Evolutionary conservation across 2,888 invertebrate genomes (phyloP).

Genomic region (Hoplodrina blanda): DNA sequence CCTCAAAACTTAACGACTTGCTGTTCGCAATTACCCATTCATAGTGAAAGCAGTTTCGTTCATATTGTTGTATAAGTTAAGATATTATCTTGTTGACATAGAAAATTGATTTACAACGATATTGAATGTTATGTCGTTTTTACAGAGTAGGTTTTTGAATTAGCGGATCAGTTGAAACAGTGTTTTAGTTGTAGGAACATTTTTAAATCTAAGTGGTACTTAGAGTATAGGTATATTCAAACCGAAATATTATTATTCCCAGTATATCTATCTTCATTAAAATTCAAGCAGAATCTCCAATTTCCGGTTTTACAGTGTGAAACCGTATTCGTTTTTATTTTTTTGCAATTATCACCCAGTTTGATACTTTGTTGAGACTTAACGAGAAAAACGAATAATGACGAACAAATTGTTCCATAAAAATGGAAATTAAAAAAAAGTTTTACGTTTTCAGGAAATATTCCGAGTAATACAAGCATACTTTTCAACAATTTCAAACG

Average conservation of each 20-base stretch:
- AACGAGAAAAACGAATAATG: conserved; percentile 37
- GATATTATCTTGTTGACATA: conserved; percentile 10
- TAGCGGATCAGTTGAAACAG: neutral
- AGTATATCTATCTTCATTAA: too few relatives aligned
- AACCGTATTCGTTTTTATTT: neutral
- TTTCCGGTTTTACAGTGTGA: neutral
- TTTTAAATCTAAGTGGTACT: neutral
- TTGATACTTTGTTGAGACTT: conserved; percentile 29
- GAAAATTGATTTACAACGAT: conserved; percentile 2
- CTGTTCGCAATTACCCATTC: conserved; percentile 28
- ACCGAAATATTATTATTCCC: neutral
- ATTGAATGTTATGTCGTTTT: neutral
- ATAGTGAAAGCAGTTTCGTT: conserved; percentile 16
- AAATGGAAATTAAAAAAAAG: conserved; percentile 36
- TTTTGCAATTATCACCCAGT: conserved; percentile 23
- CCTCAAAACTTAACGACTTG: conserved; percentile 40
- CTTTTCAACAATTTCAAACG: conserved; percentile 15
- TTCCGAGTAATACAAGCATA: conserved; percentile 3
- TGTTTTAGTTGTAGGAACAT: neutral
- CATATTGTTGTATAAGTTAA: conserved; percentile 21
- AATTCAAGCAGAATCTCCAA: neutral
- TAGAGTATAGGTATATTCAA: neutral
- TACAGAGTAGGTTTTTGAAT: neutral
- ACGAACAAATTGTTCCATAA: conserved; percentile 42
- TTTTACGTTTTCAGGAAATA: conserved; percentile 18